phyloP scores from a whole-genome alignment of 2,888 invertebrate genomes.

The Acleris literana region DNA sequence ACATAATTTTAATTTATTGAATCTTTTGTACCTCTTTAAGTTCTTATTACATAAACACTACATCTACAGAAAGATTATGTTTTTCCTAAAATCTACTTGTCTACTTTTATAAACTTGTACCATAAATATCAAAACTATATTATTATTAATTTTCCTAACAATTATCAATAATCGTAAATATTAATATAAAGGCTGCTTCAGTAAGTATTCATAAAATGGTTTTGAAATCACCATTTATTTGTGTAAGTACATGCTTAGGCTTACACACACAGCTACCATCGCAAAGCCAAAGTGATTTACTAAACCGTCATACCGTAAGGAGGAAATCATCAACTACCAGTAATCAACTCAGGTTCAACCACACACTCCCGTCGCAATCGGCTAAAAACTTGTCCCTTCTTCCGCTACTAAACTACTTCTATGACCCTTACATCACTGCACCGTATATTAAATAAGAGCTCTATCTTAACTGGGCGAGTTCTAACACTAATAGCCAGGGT shows the following conservation, averaged over 20 bases:
- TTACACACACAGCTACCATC: not conserved
- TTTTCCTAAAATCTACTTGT: too few relatives aligned
- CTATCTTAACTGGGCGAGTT: constrained; percentile 21
- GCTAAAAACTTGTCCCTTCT: constrained; percentile 51
- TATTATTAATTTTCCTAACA: too few relatives aligned
- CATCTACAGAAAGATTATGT: too few relatives aligned
- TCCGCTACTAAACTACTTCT: constrained; percentile 43
- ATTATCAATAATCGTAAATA: too few relatives aligned
- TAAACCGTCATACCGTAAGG: constrained; percentile 10
- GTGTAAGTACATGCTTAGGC: not conserved
- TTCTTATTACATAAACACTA: too few relatives aligned
- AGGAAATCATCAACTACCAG: constrained; percentile 23
- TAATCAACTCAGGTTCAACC: constrained; percentile 41
- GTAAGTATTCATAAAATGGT: too few relatives aligned
- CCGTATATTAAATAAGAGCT: constrained; percentile 31
- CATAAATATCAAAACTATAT: too few relatives aligned
- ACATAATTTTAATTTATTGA: too few relatives aligned
- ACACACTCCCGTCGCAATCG: constrained; percentile 45
- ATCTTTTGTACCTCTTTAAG: too few relatives aligned
- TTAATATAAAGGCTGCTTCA: too few relatives aligned
- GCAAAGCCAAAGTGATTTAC: not conserved
- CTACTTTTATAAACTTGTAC: too few relatives aligned
- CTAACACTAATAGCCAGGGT: not conserved
- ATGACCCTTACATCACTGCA: constrained; percentile 43
- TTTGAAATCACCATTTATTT: constrained; percentile 5